Base-by-base conservation (phyloP, 2,888 invertebrate genomes). In the Aleiodes leptofemur region DNA sequence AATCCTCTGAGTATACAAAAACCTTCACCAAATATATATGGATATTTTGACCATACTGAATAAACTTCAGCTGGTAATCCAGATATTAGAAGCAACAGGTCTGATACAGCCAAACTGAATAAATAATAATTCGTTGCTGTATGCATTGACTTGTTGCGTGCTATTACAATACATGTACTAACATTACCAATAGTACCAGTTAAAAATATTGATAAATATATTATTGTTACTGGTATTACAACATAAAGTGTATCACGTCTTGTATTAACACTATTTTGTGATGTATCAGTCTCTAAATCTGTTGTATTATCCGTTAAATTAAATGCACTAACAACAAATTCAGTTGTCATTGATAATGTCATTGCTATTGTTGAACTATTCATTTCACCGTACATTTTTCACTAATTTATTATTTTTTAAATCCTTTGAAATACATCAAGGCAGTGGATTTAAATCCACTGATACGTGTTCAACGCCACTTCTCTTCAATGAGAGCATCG, bases 101-200 rank as follows among this genome's bases (percentile, higher is more conserved):
- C 94, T 4, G 93, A 93, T 3, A 93, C 87, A 13, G 93, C 92
- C 77, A 93, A 87, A 80, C 92, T 93, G 87, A 93, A 92, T 50
- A 94, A 90, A 85, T 94, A 94, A 85, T 92, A 93, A 86, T 94
- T 94, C 48, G 93, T 94, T 13, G 93, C 92, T 0, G 93, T 93
- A 86, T 93, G 93, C 93, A 94, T 93, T 82, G 92, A 92, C 80
- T 91, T 90, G 88, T 93, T 93, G 83, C 91, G 90, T 76, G 91
- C 90, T 69, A 94, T 93, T 13, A 94, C 93, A 34, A 93, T 88
- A 83, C 93, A 93, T 71, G 93, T 94, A 86, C 91, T 91, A 34
- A 93, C 87, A 85, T 94, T 94, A 3, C 94, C 93, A 11, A 93
- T 82, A 1, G 92, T 88, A 0, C 93, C 93, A 0, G 91, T 91